Evolutionary conservation across 2,888 invertebrate genomes (phyloP).

Genomic region (Cosmia pyralina): DNA sequence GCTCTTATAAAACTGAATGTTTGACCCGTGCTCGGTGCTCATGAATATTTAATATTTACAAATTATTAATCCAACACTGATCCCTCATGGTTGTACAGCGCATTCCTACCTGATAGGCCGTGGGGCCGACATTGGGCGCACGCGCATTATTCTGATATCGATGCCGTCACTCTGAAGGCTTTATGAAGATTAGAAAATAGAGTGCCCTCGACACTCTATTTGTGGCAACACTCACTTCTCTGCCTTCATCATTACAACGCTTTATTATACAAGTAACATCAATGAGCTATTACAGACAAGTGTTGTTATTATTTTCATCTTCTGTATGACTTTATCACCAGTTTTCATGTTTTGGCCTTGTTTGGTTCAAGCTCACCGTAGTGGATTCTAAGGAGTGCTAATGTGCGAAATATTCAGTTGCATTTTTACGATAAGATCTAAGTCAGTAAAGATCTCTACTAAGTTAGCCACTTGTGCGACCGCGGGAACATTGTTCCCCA

Average conservation of each 20-base stretch:
- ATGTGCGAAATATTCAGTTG: conserved; percentile 4
- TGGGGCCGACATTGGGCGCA: conserved; percentile 67
- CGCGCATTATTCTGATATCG: conserved; percentile 78
- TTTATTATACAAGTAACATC: conserved; percentile 31
- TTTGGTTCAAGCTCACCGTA: not conserved
- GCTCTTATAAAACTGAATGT: conserved; percentile 84
- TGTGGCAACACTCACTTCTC: conserved; percentile 54
- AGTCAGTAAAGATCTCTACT: no score
- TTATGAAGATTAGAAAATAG: conserved; percentile 86
- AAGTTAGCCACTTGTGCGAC: not conserved
- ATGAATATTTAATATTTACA: conserved; percentile 90
- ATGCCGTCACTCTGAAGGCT: conserved; percentile 82
- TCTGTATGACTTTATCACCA: not conserved
- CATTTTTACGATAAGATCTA: no score
- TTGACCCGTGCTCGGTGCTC: conserved; percentile 86
- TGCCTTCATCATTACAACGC: conserved; percentile 36
- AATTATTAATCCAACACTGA: conserved; percentile 89
- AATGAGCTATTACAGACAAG: conserved; percentile 36
- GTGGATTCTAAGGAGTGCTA: not conserved
- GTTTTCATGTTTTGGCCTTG: not conserved
- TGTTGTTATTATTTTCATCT: conserved; percentile 12
- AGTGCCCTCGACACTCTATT: conserved; percentile 73
- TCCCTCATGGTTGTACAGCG: conserved; percentile 72
- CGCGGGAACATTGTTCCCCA: no score
- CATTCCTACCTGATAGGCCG: conserved; percentile 80